These are phyloP conservation scores for Leptodactylus fallax DNA, from an alignment of 2,797 vertebrate genomes.

Conservation along the genomic window DNA sequence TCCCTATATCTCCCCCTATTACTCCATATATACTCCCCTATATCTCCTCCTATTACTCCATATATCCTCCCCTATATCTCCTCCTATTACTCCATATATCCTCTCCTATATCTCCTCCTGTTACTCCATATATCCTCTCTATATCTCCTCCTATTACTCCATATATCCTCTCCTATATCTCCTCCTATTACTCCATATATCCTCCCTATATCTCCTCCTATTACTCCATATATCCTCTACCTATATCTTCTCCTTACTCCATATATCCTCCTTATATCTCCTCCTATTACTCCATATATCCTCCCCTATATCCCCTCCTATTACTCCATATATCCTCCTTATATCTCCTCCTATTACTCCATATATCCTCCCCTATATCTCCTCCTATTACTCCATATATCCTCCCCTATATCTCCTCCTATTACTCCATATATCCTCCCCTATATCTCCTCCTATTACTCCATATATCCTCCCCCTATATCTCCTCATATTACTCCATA, in stretches of 20 bases:
- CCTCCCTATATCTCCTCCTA: constrained; percentile 1
- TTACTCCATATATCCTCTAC: constrained; percentile 1
- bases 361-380: neutral
- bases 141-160: constrained; percentile 22
- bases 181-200: neutral
- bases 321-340: constrained; percentile 7
- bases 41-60: constrained; percentile 1
- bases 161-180: neutral
- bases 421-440: constrained; percentile 7
- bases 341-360: constrained; percentile 15
- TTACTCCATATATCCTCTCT: constrained; percentile 1
- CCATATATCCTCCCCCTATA: constrained; percentile 5
- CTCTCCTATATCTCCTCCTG: constrained; percentile 8
- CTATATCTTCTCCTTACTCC: neutral
- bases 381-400: constrained; percentile 3
- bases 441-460: constrained; percentile 13
- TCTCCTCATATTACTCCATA: constrained; percentile 11
- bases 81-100: constrained; percentile 3
- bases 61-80: neutral
- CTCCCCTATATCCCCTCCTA: constrained; percentile 18
- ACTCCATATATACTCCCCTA: neutral
- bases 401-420: neutral
- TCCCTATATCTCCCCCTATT: neutral
- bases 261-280: constrained; percentile 10
- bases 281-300: constrained; percentile 4